Conservation (phyloP, 2,113 vertebrate species). For the Oreochromis aureus region DNA sequence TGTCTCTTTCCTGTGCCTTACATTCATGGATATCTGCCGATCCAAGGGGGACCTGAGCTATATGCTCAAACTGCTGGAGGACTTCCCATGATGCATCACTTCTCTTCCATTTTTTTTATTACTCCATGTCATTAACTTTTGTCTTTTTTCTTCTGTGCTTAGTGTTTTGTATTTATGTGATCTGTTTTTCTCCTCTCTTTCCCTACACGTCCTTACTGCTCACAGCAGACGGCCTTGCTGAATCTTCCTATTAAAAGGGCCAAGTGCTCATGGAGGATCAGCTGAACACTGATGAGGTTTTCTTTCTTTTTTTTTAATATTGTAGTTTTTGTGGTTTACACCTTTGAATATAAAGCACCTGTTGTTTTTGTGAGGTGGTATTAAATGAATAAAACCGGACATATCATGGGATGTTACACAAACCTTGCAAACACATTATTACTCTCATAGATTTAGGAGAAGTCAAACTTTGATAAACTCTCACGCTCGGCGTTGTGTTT, state of each 20-base stretch:
- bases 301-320: background rate
- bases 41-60: background rate
- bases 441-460: background rate
- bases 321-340: background rate
- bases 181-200: background rate
- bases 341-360: background rate
- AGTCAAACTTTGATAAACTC: background rate
- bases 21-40: background rate
- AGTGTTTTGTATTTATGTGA: background rate
- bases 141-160: background rate
- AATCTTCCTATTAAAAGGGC: background rate
- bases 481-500: fast-evolving
- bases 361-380: background rate
- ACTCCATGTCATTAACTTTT: fast-evolving
- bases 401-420: background rate
- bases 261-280: background rate
- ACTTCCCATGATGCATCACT: background rate
- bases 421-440: background rate
- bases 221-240: background rate
- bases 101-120: background rate
- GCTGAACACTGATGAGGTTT: background rate
- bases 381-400: fast-evolving
- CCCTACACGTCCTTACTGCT: background rate
- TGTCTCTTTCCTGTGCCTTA: background rate
- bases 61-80: background rate